Percentiles rank a stretch among this genome's conserved stretches.
These are phyloP conservation scores for Callinectes sapidus DNA, from an alignment of 2,888 invertebrate genomes.

Conservation along the genomic window DNA sequence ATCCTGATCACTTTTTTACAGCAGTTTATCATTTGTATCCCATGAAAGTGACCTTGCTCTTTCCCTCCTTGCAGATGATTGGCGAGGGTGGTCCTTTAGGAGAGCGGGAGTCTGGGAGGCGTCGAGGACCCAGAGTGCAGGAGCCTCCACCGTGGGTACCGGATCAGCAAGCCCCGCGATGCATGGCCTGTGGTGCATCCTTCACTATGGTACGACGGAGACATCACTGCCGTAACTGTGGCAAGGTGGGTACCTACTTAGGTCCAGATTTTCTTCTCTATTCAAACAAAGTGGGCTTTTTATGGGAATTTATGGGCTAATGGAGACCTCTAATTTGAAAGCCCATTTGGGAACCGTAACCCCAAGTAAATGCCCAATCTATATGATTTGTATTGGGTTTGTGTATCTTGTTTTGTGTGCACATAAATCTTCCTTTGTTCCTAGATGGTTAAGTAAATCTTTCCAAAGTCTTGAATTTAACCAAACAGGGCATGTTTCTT, in stretches of 20 bases:
- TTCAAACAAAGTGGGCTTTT: too few relatives aligned
- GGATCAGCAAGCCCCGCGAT: constrained; percentile 91
- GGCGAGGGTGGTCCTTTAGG: constrained; percentile 24
- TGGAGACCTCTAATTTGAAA: too few relatives aligned
- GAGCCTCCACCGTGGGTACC: constrained; percentile 91
- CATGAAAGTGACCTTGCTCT: background rate
- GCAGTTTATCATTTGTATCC: background rate
- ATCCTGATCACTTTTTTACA: background rate
- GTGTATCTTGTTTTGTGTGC: background rate
- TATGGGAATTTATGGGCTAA: too few relatives aligned
- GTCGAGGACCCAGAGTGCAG: constrained; percentile 52
- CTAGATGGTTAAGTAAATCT: background rate
- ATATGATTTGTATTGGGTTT: too few relatives aligned
- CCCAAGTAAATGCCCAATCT: too few relatives aligned
- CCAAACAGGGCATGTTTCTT: background rate
- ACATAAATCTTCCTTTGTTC: background rate
- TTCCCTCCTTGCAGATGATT: background rate
- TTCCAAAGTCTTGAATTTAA: too few relatives aligned
- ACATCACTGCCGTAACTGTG: constrained; percentile 95
- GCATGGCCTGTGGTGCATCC: constrained; percentile 93
- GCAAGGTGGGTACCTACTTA: constrained; percentile 59
- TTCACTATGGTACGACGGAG: constrained; percentile 96
- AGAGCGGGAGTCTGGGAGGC: constrained; percentile 19
- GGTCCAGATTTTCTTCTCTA: too few relatives aligned
- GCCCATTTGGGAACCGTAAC: too few relatives aligned